These are phyloP conservation scores for Platycercus adscitus DNA, from an alignment of 2,113 vertebrate species.

Conservation along the genomic window DNA sequence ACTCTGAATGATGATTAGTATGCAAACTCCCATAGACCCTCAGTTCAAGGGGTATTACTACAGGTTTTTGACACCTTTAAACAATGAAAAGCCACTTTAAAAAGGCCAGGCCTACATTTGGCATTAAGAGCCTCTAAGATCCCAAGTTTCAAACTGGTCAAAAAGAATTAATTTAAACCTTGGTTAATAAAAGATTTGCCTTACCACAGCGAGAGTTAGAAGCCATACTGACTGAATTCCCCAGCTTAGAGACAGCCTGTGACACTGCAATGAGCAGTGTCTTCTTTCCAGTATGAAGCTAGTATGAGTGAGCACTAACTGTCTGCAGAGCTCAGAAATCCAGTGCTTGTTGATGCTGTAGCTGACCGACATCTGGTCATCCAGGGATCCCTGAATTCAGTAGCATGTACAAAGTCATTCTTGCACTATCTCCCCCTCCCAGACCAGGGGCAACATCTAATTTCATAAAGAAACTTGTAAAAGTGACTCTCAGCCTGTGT, in stretches of 20 bases:
- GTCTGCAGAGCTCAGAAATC: not conserved
- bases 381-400: slow-evolving; percentile 55
- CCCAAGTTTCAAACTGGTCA: slow-evolving; percentile 32
- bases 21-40: not conserved
- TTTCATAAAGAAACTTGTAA: slow-evolving; percentile 82
- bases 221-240: slow-evolving; percentile 75
- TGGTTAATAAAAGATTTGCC: slow-evolving; percentile 69
- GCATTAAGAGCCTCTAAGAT: not conserved
- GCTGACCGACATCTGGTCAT: slow-evolving; percentile 37
- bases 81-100: not conserved
- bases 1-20: not conserved
- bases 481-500: slow-evolving; percentile 55
- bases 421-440: slow-evolving; percentile 68
- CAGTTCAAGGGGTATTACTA: not conserved
- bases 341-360: slow-evolving; percentile 28
- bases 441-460: slow-evolving; percentile 68
- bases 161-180: slow-evolving; percentile 32
- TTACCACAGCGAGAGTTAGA: slow-evolving; percentile 69
- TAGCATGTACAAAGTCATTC: slow-evolving; percentile 72
- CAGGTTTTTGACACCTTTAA: not conserved
- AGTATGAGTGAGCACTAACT: not conserved
- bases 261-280: not conserved
- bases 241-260: not conserved
- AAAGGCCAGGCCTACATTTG: not conserved
- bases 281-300: not conserved